A percentile compares a stretch with the other conserved stretches of the same genome.
phyloP scores from a whole-genome alignment of 2,797 vertebrate genomes.

The Cephalopachus bancanus region DNA sequence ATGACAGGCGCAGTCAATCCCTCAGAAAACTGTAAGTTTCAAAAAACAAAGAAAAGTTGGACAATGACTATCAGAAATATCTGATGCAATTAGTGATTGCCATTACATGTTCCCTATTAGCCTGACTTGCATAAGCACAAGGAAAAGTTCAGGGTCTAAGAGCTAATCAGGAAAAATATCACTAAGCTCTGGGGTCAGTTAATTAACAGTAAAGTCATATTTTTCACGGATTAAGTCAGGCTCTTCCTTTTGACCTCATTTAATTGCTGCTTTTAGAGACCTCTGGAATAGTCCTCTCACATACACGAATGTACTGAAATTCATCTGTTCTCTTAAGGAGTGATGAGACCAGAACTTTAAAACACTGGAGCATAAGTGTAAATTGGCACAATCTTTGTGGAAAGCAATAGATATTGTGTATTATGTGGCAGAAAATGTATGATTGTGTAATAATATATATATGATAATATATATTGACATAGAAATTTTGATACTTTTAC shows the following conservation, averaged over 20 bases:
- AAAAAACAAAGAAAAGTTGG: constrained; percentile 65
- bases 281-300: constrained; percentile 55
- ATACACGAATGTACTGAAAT: constrained; percentile 71
- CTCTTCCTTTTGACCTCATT: constrained; percentile 84
- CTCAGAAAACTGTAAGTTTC: constrained; percentile 66
- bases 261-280: constrained; percentile 84
- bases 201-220: constrained; percentile 85
- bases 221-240: constrained; percentile 83
- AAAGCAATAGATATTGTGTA: not conserved
- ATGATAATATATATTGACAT: not conserved
- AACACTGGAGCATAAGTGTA: constrained; percentile 1
- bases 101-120: constrained; percentile 80
- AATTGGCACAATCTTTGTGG: constrained; percentile 41
- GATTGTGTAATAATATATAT: not conserved
- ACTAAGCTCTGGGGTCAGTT: constrained; percentile 83
- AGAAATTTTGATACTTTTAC: constrained; percentile 14
- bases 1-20: constrained; percentile 55
- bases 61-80: constrained; percentile 63
- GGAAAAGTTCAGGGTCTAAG: constrained; percentile 80
- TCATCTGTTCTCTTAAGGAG: constrained; percentile 62
- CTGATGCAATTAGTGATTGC: constrained; percentile 76
- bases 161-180: constrained; percentile 84
- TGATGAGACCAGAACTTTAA: constrained; percentile 68
- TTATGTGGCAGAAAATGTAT: not conserved
- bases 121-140: constrained; percentile 67